These are phyloP conservation scores for Mamestra configurata DNA, from an alignment of 1,140 invertebrate genomes.

Conservation along the genomic window DNA sequence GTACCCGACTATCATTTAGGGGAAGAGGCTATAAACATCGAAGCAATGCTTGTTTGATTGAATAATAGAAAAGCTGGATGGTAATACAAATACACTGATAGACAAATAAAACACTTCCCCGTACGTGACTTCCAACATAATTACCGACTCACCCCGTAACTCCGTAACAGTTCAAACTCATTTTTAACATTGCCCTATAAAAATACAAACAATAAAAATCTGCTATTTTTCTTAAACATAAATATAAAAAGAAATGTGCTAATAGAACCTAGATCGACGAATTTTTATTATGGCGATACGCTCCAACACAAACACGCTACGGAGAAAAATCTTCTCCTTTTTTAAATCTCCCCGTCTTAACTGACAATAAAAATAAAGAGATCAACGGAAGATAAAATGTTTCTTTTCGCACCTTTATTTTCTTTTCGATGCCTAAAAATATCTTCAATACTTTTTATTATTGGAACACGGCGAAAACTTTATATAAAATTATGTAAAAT, in stretches of 20 bases:
- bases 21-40: slow-evolving; percentile 72
- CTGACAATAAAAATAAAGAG: slow-evolving; percentile 43
- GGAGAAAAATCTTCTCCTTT: neutral
- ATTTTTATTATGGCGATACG: slow-evolving; percentile 31
- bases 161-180: slow-evolving; percentile 9
- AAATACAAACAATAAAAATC: slow-evolving; percentile 3
- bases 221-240: slow-evolving; percentile 3
- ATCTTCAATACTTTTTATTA: slow-evolving; percentile 32
- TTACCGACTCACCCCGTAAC: slow-evolving; percentile 8
- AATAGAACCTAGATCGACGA: slow-evolving; percentile 24
- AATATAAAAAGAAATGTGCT: slow-evolving; percentile 22
- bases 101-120: slow-evolving; percentile 35
- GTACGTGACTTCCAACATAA: slow-evolving; percentile 49
- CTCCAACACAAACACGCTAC: neutral
- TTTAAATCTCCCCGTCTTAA: slow-evolving; percentile 33
- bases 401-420: slow-evolving; percentile 44
- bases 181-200: slow-evolving; percentile 12
- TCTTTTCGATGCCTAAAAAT: slow-evolving; percentile 19
- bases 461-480: slow-evolving; percentile 45
- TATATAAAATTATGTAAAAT: slow-evolving; percentile 62
- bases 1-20: slow-evolving; percentile 68
- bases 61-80: slow-evolving; percentile 70
- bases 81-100: slow-evolving; percentile 48
- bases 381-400: slow-evolving; percentile 43
- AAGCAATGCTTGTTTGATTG: slow-evolving; percentile 70